Base-by-base conservation (phyloP, 2,113 vertebrate genomes). In the Cinclus mexicanus region DNA sequence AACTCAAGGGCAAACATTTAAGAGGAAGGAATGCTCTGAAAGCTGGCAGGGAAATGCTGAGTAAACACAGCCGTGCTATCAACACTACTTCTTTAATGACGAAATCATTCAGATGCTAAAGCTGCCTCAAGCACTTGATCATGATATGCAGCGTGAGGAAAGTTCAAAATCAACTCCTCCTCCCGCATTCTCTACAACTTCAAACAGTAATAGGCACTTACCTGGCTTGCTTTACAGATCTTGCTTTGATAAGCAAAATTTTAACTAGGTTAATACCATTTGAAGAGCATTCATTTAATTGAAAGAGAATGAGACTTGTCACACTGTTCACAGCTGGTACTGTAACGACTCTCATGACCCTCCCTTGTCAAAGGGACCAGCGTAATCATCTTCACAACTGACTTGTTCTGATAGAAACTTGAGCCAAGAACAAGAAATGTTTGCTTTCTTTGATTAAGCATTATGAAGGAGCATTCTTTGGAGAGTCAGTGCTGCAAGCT, bases 171-270 rank as follows among this genome's bases (percentile, higher is more conserved):
- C 92, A 89, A 53, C 92, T 90, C 77, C 86, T 95, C 93, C 91
- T 90, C 56, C 44, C 68, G 79, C 76, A 52, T 83, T 81, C 77
- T 82, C 72, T 57, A 55, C 69, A 84, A 57, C 90, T 94, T 93
- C 92, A 93, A 96, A 90, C 64, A 72, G 65, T 18, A 82, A 68
- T 8, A 83, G 3, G 26, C 72, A 87, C 95, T 89, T 95, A 96
- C 91, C 94, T 95, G 69, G 53, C 93, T 87, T 87, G 83, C 78
- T 95, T 94, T 82, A 93, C 65, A 93, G 94, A 95, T 95, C 83
- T 76, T 89, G 90, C 92, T 92, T 87, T 93, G 89, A 95, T 94
- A 96, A 92, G 76, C 90, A 86, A 82, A 91, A 81, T 84, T 93
- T 81, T 92, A 94, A 93, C 71, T 71, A 89, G 86, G 77, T 92